Base-by-base conservation (phyloP, 2,797 vertebrate species). In the Micrastur ruficollis region DNA sequence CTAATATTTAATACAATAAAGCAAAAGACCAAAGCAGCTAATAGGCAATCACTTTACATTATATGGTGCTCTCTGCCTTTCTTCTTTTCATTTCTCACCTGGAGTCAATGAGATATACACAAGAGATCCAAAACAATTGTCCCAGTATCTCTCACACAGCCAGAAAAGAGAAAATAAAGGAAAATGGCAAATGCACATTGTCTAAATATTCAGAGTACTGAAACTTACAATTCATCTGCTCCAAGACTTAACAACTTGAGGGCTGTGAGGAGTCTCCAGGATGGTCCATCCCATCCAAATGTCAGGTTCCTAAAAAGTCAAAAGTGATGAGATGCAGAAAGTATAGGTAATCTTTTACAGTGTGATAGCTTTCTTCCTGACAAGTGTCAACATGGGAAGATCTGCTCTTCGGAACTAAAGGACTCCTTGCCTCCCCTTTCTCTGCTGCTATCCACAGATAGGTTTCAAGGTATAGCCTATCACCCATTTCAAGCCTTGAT, bases 251-350 rank as follows among this genome's bases (percentile, higher is more conserved):
- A 53, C 66, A 99, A 38, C 90, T 98, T 98, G 42, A 99, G 98
- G 42, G 98, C 98, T 5, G 98, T 99, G 95, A 99, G 98, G 81
- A 99, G 97, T 89, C 98, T 98, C 99, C 99, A 99, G 7, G 99
- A 98, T 4, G 99, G 99, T 3, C 99, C 99, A 21, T 99, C 99
- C 82, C 97, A 95, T 52, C 98, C 99, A 89, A 99, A 98, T 0
- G 98, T 99, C 95, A 99, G 96, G 81, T 99, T 99, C 78, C 99
- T 99, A 89, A 71, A 84, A 49, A 9, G 52, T 9, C 74, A 34
- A 58, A 56, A 94, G 40, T 1, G 19, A 8, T 5, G 44, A 61
- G 63, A 25, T 32, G 25, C 32, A 79, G 72, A 74, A 92, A 92
- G 23, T 13, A 38, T 1, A 56, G 6, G 6, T 18, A 3, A 72